phyloP scores from a whole-genome alignment of 1,140 invertebrate genomes.

The Megalonaias nervosa region DNA sequence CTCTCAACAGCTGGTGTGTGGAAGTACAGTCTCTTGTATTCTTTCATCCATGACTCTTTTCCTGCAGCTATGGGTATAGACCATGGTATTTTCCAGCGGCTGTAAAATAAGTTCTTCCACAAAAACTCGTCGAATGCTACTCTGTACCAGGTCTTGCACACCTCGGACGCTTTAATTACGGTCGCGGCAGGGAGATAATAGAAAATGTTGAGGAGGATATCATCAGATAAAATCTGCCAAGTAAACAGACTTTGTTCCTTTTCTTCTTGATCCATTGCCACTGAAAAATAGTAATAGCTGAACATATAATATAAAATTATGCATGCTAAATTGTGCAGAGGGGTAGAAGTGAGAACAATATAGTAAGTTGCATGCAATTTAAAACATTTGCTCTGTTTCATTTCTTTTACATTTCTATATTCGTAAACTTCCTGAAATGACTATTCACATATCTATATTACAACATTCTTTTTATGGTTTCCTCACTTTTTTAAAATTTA shows the following conservation, averaged over 20 bases:
- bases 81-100: conserved; percentile 77
- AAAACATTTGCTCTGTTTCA: no score
- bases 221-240: conserved; percentile 76
- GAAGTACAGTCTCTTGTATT: conserved; percentile 83
- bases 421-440: no score
- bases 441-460: no score
- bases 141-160: conserved; percentile 60
- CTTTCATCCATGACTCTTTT: conserved; percentile 81
- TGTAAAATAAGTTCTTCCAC: conserved; percentile 68
- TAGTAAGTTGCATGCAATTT: no score
- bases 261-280: conserved; percentile 6
- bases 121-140: conserved; percentile 69
- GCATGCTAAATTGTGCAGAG: no score
- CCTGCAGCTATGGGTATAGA: conserved; percentile 78
- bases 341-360: no score
- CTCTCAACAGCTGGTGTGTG: conserved; percentile 84
- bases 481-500: no score
- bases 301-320: no score
- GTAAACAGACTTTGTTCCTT: conserved; percentile 15
- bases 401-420: no score
- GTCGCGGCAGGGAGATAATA: conserved; percentile 74
- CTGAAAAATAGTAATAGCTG: no score
- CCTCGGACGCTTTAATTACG: conserved; percentile 25
- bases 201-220: conserved; percentile 80
- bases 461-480: no score